Evolutionary conservation across 2,797 vertebrate genomes (phyloP), one percentile per base, ranked within the genome.

Genomic region (Sitta carolinensis): DNA sequence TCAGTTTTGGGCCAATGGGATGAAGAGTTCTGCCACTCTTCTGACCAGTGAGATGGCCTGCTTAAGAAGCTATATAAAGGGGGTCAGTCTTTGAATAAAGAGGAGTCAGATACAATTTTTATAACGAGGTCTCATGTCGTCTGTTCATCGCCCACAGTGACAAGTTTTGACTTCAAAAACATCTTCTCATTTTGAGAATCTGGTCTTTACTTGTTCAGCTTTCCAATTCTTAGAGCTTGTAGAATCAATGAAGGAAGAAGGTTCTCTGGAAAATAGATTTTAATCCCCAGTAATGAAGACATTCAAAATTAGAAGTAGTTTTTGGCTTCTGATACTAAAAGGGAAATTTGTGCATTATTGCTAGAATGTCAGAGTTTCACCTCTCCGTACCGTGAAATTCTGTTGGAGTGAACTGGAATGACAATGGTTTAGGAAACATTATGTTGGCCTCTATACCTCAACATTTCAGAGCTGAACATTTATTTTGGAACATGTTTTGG

Each of bases 241-340:
- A 34, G 21, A 67, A 30, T 83, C 15, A 21, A 4, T 47, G 32
- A 32, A 61, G 55, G 32, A 89, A 51, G 43, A 32, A 10, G 11
- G 13, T 86, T 23, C 26, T 89, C 36, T 92, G 51, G n/a, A 84
- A 90, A 70, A 29, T 4, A 67, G 30, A 50, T 50, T 11, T 45
- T 36, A 54, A 69, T 72, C 8, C 12, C 32, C 1, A 0, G 2
- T 59, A 14, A 40, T 18, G 0, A 11, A 85, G 52, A 48, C 23
- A 25, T 34, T 82, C 2, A 64, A 72, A 89, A 68, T 48, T 26
- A 63, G 26, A 69, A 79, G 34, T 38, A 0, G 1, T 23, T 70
- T 89, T 84, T 93, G 47, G 15, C 58, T 85, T 42, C 23, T 58
- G n/a, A 23, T 87, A 38, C 4, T 89, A 19, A 77, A 91, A 81